Evolutionary conservation across 2,113 vertebrate genomes (phyloP).

Genomic region (Cairina moschata): DNA sequence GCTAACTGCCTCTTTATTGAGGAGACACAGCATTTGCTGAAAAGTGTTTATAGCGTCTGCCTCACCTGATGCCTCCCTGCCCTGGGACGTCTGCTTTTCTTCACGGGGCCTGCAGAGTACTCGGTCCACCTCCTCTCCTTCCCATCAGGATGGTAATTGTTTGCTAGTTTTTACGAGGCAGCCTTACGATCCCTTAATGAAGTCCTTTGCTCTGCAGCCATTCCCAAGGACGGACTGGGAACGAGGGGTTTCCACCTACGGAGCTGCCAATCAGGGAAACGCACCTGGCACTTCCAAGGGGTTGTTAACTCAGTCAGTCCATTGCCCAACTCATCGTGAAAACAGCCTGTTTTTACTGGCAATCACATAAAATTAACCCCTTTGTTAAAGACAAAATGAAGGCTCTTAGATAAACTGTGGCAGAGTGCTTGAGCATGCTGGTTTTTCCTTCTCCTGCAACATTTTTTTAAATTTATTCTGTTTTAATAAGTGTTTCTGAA

Average conservation of each 20-base stretch:
- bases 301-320: constrained; percentile 39
- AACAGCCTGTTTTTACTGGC: not conserved
- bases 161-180: constrained; percentile 45
- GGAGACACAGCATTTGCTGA: constrained; percentile 59
- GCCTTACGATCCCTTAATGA: constrained; percentile 45
- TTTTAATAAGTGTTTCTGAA: not conserved
- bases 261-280: not conserved
- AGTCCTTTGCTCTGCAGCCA: constrained; percentile 51
- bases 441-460: not conserved
- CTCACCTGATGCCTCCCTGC: constrained; percentile 67
- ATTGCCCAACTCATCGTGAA: not conserved
- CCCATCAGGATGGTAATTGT: constrained; percentile 13
- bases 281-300: not conserved
- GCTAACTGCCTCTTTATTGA: constrained; percentile 67
- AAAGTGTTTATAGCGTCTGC: constrained; percentile 66
- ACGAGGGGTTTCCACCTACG: constrained; percentile 2
- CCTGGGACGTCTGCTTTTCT: constrained; percentile 63
- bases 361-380: constrained; percentile 37
- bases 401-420: not conserved
- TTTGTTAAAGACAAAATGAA: not conserved
- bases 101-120: not conserved
- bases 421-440: not conserved
- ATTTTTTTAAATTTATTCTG: not conserved
- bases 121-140: not conserved
- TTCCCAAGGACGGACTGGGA: constrained; percentile 48